Conservation (phyloP, 2,888 invertebrate species). For the Aplocera efformata region DNA sequence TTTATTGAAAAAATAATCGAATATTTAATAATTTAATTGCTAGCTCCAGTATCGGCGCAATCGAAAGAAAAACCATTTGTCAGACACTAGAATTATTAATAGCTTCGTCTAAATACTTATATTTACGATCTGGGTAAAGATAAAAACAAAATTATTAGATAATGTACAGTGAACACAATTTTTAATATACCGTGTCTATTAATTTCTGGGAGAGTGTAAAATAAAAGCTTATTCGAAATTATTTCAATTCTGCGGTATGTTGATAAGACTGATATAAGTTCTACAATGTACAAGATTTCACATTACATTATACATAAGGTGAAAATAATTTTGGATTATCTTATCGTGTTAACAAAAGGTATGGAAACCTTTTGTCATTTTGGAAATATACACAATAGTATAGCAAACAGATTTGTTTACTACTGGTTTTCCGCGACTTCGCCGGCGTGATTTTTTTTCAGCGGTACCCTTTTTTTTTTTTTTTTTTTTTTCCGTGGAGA, state of each 20-base stretch:
- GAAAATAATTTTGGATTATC: too few relatives aligned
- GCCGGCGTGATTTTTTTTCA: too few relatives aligned
- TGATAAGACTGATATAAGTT: too few relatives aligned
- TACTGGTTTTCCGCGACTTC: too few relatives aligned
- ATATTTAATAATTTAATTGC: slow-evolving; percentile 37
- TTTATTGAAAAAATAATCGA: slow-evolving; percentile 49
- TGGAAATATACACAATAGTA: too few relatives aligned
- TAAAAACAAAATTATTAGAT: not conserved
- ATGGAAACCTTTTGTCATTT: too few relatives aligned
- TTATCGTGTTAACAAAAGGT: too few relatives aligned
- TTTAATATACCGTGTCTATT: not conserved
- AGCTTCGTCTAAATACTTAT: slow-evolving; percentile 14
- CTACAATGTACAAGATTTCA: too few relatives aligned
- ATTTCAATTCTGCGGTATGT: not conserved
- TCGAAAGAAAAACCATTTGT: slow-evolving; percentile 16
- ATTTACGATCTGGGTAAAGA: slow-evolving; percentile 6
- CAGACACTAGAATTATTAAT: slow-evolving; percentile 7
- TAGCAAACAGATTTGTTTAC: too few relatives aligned
- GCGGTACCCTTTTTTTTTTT: too few relatives aligned
- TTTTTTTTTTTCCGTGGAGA: too few relatives aligned
- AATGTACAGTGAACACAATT: not conserved
- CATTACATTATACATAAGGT: too few relatives aligned
- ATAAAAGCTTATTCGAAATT: not conserved
- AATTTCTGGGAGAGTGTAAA: not conserved
- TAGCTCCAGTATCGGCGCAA: slow-evolving; percentile 25